Percentiles rank a stretch among this genome's conserved stretches.
Evolutionary conservation across 2,888 invertebrate genomes (phyloP).

Genomic region (Zonitis immaculata): DNA sequence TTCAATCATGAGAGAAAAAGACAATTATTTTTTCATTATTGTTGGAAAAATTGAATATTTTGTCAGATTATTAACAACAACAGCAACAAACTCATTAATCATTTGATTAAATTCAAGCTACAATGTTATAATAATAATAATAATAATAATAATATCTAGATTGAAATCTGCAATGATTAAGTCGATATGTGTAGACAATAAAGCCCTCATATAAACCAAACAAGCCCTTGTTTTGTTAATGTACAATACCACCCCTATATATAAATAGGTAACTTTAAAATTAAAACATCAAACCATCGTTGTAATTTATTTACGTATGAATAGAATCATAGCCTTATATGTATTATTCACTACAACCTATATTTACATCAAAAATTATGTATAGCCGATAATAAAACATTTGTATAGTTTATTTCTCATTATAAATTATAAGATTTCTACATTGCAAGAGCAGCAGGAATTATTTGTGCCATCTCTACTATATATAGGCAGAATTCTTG

Average conservation of each 20-base stretch:
- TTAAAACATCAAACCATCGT: constrained; percentile 21
- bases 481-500: too few species aligned
- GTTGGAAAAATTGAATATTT: neutral
- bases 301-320: constrained; percentile 10
- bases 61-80: neutral
- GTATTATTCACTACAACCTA: too few species aligned
- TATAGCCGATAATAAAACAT: too few species aligned
- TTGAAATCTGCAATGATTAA: constrained; percentile 12
- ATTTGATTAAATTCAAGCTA: constrained; percentile 12
- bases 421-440: too few species aligned
- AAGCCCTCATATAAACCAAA: constrained; percentile 3
- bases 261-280: constrained; percentile 22
- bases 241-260: constrained; percentile 9
- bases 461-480: too few species aligned
- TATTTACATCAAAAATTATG: too few species aligned
- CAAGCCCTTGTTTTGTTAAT: constrained; percentile 24
- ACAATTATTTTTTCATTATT: too few species aligned
- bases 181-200: constrained; percentile 16
- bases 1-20: neutral
- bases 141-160: constrained; percentile 4
- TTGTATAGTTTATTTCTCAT: too few species aligned
- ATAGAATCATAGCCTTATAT: too few species aligned
- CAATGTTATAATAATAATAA: too few species aligned
- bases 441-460: too few species aligned
- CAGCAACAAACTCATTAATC: constrained; percentile 8